Evolutionary conservation across 2,113 vertebrate genomes (phyloP), one percentile per base, ranked within the genome.

Genomic region (Prinia subflava): DNA sequence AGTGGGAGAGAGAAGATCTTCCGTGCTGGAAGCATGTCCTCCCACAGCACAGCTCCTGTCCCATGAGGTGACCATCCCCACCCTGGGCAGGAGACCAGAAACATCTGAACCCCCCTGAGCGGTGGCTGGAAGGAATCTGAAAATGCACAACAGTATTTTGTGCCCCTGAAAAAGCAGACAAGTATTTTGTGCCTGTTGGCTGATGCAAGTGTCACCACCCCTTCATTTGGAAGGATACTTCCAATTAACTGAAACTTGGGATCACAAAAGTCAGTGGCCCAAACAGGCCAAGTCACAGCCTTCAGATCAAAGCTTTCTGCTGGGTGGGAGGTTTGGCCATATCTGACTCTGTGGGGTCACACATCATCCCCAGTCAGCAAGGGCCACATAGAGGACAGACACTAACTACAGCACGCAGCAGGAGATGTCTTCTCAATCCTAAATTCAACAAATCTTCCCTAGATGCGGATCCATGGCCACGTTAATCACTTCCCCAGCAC

Each of bases 261-360:
- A 73, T 73, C 88, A 57, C 55, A 56, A 56, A 84, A 91, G 53
- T 44, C 39, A 75, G 11, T 0, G 3, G 63, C 60, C 17, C 24
- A 41, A 79, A 55, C 0, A 12, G 65, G 30, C 42, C 50, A 25
- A 67, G 69, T 5, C 31, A 39, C 44, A 83, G 65, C 35, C 69
- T 47, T 11, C 28, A 21, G 46, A 87, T 60, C 19, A 47, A 63
- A 83, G 87, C 56, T n/a, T 56, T 68, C 49, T 56, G 47, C 39
- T 31, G 70, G 8, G 50, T 3, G 1, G 35, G 44, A 42, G 62
- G 44, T 50, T 55, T 0, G 0, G 46, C 17, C 56, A 56, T 0
- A 0, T 10, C 75, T 27, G 35, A 44, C 70, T 67, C 47, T 42
- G 35, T 57, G 10, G 41, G 47, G 80, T 24, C 33, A 1, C 77